Evolutionary conservation across 2,888 invertebrate species (phyloP).

Genomic region (Mycogona germanica): DNA sequence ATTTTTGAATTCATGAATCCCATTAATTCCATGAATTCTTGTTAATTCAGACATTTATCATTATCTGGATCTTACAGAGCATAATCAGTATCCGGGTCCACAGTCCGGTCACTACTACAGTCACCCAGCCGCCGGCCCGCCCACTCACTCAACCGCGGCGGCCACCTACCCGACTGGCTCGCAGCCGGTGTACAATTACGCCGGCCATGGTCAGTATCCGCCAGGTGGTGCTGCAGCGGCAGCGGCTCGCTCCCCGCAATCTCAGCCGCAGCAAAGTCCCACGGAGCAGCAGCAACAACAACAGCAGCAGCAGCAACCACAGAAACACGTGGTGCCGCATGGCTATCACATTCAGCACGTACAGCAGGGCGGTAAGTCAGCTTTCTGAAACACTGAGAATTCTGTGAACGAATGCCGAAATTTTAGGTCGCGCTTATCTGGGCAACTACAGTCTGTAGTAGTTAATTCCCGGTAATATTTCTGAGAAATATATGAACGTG

Average conservation of each 20-base stretch:
- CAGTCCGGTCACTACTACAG: conserved; percentile 5
- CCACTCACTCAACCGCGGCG: conserved; percentile 12
- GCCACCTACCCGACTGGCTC: conserved; percentile 7
- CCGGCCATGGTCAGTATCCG: conserved; percentile 4
- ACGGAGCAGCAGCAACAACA: conserved; percentile 4
- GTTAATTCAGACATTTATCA: too few species aligned
- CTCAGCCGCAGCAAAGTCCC: conserved; percentile 6
- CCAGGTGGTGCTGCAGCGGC: conserved; percentile 11
- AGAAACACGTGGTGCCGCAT: conserved; percentile 12
- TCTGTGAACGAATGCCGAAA: too few species aligned
- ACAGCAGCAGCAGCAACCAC: background rate
- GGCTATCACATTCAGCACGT: conserved; percentile 17
- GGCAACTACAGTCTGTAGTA: too few species aligned
- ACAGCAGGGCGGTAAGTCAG: conserved; percentile 8
- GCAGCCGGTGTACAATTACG: conserved; percentile 14
- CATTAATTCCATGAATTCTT: too few species aligned
- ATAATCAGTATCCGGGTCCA: conserved; percentile 5
- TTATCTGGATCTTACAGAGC: conserved; percentile 4
- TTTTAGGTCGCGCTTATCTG: too few species aligned
- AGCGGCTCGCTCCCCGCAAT: conserved; percentile 8
- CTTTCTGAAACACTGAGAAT: too few species aligned
- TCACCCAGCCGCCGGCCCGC: conserved; percentile 1
- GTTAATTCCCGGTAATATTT: too few species aligned
- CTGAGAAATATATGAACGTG: too few species aligned
- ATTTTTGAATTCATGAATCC: too few species aligned